Percentiles rank a stretch among this genome's conserved stretches.
These are phyloP conservation scores for Lepidocyrtoides sp. DNA, from an alignment of 2,888 invertebrate species.

Conservation along the genomic window DNA sequence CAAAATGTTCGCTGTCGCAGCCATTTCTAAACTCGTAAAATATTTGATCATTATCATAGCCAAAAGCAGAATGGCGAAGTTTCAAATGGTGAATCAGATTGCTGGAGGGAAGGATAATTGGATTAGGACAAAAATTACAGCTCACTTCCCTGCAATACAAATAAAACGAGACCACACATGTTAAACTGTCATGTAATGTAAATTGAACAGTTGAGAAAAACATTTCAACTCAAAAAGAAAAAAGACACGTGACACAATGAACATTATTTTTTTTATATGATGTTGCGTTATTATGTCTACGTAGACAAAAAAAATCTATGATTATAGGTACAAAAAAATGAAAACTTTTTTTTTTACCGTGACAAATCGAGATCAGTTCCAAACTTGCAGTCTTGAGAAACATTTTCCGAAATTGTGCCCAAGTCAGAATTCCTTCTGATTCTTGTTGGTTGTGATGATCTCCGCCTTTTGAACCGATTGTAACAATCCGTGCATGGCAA, in stretches of 20 bases:
- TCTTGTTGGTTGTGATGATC: conserved; percentile 69
- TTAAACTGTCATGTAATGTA: too few species aligned
- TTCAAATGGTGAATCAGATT: conserved; percentile 79
- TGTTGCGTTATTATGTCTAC: too few species aligned
- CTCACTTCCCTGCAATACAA: conserved; percentile 79
- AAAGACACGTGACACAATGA: too few species aligned
- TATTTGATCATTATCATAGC: conserved; percentile 80
- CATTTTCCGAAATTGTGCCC: conserved; percentile 81
- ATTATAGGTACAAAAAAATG: too few species aligned
- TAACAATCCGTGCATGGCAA: conserved; percentile 81
- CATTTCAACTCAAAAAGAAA: too few species aligned
- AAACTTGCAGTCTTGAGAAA: conserved; percentile 78
- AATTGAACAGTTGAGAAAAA: too few species aligned
- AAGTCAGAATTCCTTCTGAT: conserved; percentile 81
- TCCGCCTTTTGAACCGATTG: conserved; percentile 76
- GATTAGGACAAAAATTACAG: conserved; percentile 80
- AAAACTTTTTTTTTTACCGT: too few species aligned
- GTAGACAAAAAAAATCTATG: too few species aligned
- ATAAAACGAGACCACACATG: too few species aligned
- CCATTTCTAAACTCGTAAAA: conserved; percentile 81
- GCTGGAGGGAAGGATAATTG: conserved; percentile 70
- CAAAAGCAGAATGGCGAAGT: conserved; percentile 76
- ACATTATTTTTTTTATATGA: too few species aligned
- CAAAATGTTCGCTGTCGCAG: conserved; percentile 81
- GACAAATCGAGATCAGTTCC: conserved; percentile 82